These are phyloP conservation scores for Ophion ellenae DNA, from an alignment of 2,888 invertebrate species.

Conservation along the genomic window DNA sequence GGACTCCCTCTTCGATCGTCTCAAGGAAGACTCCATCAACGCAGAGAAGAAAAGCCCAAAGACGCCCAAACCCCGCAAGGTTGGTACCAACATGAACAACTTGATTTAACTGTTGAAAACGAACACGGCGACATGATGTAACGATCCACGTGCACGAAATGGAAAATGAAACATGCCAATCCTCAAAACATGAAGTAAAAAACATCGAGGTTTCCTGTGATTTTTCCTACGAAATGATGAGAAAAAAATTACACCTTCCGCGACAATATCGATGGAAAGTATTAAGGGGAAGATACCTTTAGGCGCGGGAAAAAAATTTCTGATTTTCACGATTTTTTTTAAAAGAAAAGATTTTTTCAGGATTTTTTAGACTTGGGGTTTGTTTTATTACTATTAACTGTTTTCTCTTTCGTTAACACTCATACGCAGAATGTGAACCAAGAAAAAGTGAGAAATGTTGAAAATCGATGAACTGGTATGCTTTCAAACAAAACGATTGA, in stretches of 20 bases:
- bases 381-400: too few relatives aligned
- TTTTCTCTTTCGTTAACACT: too few relatives aligned
- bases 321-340: too few relatives aligned
- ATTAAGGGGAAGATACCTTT: background rate
- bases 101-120: background rate
- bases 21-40: slow-evolving; percentile 86
- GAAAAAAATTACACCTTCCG: background rate
- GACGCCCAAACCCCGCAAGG: slow-evolving; percentile 84
- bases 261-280: background rate
- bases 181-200: background rate
- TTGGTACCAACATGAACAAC: slow-evolving; percentile 66
- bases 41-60: slow-evolving; percentile 81
- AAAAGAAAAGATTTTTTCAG: too few relatives aligned
- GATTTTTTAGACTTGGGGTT: too few relatives aligned
- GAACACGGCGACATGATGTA: too few relatives aligned
- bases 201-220: background rate
- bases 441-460: too few relatives aligned
- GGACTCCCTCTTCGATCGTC: slow-evolving; percentile 90
- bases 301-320: too few relatives aligned
- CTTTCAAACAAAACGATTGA: too few relatives aligned
- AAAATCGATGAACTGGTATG: too few relatives aligned
- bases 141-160: background rate
- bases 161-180: background rate
- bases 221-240: background rate
- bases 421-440: too few relatives aligned